phyloP scores from a whole-genome alignment of 2,888 invertebrate genomes.

The Scotopteryx bipunctaria region DNA sequence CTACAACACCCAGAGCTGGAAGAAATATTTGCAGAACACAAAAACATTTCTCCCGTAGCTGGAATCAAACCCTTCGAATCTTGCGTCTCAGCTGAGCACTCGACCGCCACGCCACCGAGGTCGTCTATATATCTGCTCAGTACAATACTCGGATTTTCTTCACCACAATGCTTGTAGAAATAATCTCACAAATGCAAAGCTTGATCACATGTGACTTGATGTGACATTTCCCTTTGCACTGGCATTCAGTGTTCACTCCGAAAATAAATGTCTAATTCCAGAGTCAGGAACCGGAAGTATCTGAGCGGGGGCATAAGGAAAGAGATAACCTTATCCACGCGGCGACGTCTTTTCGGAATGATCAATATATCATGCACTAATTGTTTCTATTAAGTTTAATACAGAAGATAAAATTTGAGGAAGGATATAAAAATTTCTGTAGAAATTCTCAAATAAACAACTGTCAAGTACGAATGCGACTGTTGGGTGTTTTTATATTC shows the following conservation, averaged over 20 bases:
- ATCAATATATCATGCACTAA: conserved; percentile 3
- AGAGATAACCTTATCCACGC: conserved; percentile 15
- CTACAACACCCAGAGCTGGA: no score
- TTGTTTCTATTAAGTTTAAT: neutral
- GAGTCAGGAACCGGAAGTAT: conserved; percentile 25
- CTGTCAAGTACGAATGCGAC: no score
- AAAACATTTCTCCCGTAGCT: no score
- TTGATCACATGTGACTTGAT: conserved; percentile 5
- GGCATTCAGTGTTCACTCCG: conserved; percentile 1
- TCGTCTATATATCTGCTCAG: neutral
- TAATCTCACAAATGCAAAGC: neutral
- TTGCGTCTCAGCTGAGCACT: no score
- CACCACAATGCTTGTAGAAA: neutral
- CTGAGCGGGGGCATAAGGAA: neutral
- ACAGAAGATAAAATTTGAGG: neutral
- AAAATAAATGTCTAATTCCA: conserved; percentile 24
- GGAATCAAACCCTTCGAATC: no score
- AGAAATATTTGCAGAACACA: no score
- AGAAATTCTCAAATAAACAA: no score
- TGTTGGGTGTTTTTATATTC: no score
- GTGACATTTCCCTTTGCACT: conserved; percentile 1
- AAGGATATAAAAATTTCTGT: no score
- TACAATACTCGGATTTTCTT: neutral
- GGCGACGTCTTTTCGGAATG: neutral
- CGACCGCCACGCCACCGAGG: neutral